Percentiles rank a stretch among this genome's conserved stretches.
phyloP scores from a whole-genome alignment of 1,140 invertebrate genomes.

The Bombus fervidus region DNA sequence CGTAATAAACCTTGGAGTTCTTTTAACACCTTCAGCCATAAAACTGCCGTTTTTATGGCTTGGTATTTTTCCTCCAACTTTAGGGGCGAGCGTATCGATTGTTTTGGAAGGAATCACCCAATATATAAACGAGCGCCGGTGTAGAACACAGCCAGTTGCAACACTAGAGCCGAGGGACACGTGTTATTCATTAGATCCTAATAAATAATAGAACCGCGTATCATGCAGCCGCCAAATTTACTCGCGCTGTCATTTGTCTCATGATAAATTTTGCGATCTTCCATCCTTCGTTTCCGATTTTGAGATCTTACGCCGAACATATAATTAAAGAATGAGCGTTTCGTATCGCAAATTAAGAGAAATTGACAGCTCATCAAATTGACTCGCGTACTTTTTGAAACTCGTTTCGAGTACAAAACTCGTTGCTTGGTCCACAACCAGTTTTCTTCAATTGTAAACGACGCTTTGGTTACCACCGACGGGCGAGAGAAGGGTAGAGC shows the following conservation, averaged over 20 bases:
- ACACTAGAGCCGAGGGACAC: constrained; percentile 27
- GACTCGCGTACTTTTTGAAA: background rate
- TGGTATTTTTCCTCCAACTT: background rate
- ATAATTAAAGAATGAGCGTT: too few species aligned
- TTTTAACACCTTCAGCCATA: background rate
- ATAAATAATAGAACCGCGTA: constrained; percentile 69
- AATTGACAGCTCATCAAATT: background rate
- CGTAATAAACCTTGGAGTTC: background rate
- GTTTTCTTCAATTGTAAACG: background rate
- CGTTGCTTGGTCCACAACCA: background rate
- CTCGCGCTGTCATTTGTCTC: constrained; percentile 11
- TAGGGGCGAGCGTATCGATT: background rate
- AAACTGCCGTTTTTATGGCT: background rate
- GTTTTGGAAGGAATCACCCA: background rate
- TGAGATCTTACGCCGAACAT: background rate
- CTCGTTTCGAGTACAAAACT: background rate
- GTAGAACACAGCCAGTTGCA: background rate
- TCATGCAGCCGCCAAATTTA: constrained; percentile 30
- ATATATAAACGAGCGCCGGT: background rate
- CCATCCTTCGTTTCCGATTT: constrained; percentile 43
- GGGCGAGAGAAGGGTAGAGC: background rate
- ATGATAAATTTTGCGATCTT: constrained; percentile 4
- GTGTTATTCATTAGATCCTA: constrained; percentile 52
- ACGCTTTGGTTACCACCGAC: background rate
- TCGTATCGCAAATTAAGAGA: background rate